These are phyloP conservation scores for Nasua narica DNA, from an alignment of 2,797 vertebrate species.

Conservation along the genomic window DNA sequence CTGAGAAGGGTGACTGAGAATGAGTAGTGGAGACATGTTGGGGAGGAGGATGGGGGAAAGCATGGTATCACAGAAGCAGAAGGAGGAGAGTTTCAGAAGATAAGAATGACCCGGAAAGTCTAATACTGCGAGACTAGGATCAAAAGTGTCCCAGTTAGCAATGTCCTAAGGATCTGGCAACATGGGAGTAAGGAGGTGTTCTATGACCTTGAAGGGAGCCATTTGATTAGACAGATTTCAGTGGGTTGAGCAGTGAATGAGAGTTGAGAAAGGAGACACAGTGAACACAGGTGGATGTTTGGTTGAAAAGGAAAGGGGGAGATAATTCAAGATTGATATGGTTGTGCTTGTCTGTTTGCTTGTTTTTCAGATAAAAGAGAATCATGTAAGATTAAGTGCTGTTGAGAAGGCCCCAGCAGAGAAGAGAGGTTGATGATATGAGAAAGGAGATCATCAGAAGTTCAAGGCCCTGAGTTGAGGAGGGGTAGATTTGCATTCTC, in stretches of 20 bases:
- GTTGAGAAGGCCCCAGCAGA: neutral
- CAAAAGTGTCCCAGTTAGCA: too few relatives aligned
- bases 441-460: neutral
- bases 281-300: neutral
- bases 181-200: neutral
- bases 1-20: neutral
- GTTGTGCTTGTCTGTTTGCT: neutral
- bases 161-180: neutral
- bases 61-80: neutral
- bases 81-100: neutral
- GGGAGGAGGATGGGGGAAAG: neutral
- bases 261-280: neutral
- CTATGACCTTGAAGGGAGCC: neutral
- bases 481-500: neutral
- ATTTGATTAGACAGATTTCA: neutral
- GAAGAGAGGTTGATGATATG: neutral
- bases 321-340: neutral
- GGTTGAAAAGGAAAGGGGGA: neutral
- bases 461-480: neutral
- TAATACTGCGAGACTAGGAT: neutral
- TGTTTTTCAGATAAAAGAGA: neutral
- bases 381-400: neutral
- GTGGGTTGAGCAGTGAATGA: neutral
- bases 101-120: neutral
- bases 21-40: neutral